Conservation (phyloP, 1,140 invertebrate species). For the Papilio polyxenes region DNA sequence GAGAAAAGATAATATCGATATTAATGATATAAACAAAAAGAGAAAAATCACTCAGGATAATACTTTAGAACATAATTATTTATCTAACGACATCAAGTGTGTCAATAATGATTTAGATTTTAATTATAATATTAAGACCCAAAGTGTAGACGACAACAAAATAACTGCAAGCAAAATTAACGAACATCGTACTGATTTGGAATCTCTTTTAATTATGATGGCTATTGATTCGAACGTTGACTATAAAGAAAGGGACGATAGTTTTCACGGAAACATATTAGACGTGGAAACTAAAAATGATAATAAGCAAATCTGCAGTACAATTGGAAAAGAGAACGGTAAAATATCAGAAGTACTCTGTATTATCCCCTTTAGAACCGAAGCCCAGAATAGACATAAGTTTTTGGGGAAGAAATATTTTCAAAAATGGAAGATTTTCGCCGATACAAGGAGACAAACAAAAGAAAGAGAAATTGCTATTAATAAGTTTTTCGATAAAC, state of each 20-base stretch:
- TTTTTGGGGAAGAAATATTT: constrained; percentile 60
- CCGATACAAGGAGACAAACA: constrained; percentile 51
- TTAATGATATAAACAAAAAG: neutral
- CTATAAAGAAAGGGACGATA: constrained; percentile 43
- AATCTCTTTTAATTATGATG: constrained; percentile 69
- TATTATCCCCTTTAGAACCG: constrained; percentile 51
- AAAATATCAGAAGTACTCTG: constrained; percentile 40
- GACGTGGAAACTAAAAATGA: constrained; percentile 31
- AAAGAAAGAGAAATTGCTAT: constrained; percentile 59
- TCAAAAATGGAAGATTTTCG: constrained; percentile 58
- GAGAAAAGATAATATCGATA: constrained; percentile 2
- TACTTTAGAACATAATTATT: constrained; percentile 20
- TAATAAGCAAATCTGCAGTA: constrained; percentile 13
- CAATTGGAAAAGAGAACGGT: constrained; percentile 36
- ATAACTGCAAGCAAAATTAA: constrained; percentile 31
- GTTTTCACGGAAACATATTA: neutral
- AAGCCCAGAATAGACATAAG: constrained; percentile 48
- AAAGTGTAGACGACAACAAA: neutral
- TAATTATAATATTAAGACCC: constrained; percentile 16
- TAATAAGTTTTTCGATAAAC: constrained; percentile 69
- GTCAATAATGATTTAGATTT: constrained; percentile 16
- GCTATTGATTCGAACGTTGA: constrained; percentile 52
- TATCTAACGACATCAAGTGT: neutral
- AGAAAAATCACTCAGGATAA: constrained; percentile 15
- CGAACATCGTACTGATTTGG: constrained; percentile 54